Evolutionary conservation across 2,797 vertebrate genomes (phyloP), one percentile per base, ranked within the genome.

Genomic region (Eospalax fontanierii): DNA sequence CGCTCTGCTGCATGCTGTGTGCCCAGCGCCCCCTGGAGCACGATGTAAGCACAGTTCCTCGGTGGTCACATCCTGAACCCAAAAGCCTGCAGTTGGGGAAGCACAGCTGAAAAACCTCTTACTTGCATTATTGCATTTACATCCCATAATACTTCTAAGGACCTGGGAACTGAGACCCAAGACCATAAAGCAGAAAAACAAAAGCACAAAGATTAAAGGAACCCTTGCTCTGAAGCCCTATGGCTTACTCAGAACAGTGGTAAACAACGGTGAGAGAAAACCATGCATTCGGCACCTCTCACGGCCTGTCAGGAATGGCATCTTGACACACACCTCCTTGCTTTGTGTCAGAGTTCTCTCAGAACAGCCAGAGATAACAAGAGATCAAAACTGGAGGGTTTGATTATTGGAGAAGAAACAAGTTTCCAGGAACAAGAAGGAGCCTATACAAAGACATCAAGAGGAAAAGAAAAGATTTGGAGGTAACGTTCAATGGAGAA

Each of bases 11-110:
- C 73, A 70, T 24, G 38, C 90, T 83, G 40, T 81, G 83, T 28
- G 28, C 93, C 87, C n/a, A 91, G 97, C 24, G 61, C 94, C 97
- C 95, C 71, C 97, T 97, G 78, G 80, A 93, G 97, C 78, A 89
- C 57, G n/a, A 2, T 18, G 59, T 22, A 50, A 68, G 40, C 0
- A 14, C 26, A 88, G 75, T 59, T 10, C 24, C n/a, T 43, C 81
- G 54, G n/a, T 4, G 2, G 10, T 5, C 78, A 79, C 40, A 16
- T 71, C 10, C 16, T 18, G 66, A 11, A 40, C 26, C 4, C 0
- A 10, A 38, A 40, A 73, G 9, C 22, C 7, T 54, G 50, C 50
- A 54, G 50, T 10, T 10, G 14, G 14, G 50, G 50, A 26, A 33
- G 4, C 63, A 50, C 84, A 6, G 26, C 9, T 12, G 28, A 14